Conservation (phyloP, 2,888 invertebrate species). For the Oscheius sp. region DNA sequence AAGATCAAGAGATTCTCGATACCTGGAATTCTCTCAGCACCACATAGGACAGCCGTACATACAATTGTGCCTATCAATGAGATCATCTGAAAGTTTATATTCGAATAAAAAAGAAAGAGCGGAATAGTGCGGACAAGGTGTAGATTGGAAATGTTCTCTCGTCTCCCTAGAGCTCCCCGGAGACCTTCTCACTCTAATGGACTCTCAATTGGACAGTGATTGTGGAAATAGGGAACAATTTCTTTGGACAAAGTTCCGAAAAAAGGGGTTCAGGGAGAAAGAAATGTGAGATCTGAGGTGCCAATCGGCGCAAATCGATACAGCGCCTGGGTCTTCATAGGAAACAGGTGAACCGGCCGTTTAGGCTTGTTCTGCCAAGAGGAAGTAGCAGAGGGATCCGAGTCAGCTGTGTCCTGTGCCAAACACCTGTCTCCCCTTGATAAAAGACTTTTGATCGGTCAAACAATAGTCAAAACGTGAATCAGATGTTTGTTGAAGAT, state of each 20-base stretch:
- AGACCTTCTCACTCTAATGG: conserved; percentile 1
- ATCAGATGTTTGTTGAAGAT: too few species aligned
- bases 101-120: not conserved
- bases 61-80: not conserved
- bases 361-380: too few species aligned
- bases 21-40: conserved; percentile 28
- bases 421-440: too few species aligned
- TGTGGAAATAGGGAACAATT: not conserved
- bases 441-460: too few species aligned
- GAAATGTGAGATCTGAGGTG: not conserved
- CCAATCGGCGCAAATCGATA: conserved; percentile 30
- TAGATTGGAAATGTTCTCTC: conserved; percentile 1
- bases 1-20: not conserved
- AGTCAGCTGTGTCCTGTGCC: too few species aligned
- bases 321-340: not conserved
- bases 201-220: conserved; percentile 20
- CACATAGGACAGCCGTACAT: not conserved
- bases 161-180: not conserved
- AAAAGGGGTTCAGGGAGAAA: not conserved
- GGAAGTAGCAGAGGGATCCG: too few species aligned
- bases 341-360: not conserved
- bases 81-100: conserved; percentile 17
- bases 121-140: conserved; percentile 1
- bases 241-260: not conserved
- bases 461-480: too few species aligned